Base-by-base conservation (phyloP, 1,140 invertebrate genomes). In the Microplitis demolitor region DNA sequence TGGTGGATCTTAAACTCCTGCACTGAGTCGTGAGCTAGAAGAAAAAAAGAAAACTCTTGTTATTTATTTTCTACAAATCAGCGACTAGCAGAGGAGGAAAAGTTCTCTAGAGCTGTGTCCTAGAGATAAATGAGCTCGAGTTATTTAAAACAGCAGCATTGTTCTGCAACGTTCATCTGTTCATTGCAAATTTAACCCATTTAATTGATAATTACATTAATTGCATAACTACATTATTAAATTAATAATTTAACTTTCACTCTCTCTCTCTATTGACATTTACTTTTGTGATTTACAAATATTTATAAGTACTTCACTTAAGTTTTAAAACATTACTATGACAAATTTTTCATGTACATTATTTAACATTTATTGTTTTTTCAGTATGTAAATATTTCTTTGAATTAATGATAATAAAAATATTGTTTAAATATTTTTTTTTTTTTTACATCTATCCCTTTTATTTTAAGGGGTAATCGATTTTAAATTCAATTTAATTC, bases 161-260 rank as follows among this genome's bases (percentile, higher is more conserved):
- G 2, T 24, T 24, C 24, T 24, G 24, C 24, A 45, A 45, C 6
- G 11, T 45, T 45, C 39, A 45, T 73, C 73, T 74, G 34, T 73
- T 77, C 74, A 69, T 75, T 70, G 67, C 58, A 34, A 63, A 68
- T 34, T 50, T 69, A 53, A 69, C 71, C 39, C 39, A 45, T 45
- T 11, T 9, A 45, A 8, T 64, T 24, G 24, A 58, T 62, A 68
- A 61, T 50, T 78, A 78, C 73, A 24, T 24, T 24, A 24, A 24
- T 24, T 24, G 24, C 24, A 24, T 70, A 62, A 73, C 64, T 58
- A 69, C 8, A 56, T 56, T 16, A 16, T 56, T 56, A 14, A 16
- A 51, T 51, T 14, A n/a, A 56, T 45, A 45, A 6, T 9, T 45
- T 45, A 9, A 5, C 5, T 11, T 45, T 45, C 39, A 45, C 8